These are phyloP conservation scores for Trachelus iudaicus DNA, from an alignment of 2,888 invertebrate genomes.

Conservation along the genomic window DNA sequence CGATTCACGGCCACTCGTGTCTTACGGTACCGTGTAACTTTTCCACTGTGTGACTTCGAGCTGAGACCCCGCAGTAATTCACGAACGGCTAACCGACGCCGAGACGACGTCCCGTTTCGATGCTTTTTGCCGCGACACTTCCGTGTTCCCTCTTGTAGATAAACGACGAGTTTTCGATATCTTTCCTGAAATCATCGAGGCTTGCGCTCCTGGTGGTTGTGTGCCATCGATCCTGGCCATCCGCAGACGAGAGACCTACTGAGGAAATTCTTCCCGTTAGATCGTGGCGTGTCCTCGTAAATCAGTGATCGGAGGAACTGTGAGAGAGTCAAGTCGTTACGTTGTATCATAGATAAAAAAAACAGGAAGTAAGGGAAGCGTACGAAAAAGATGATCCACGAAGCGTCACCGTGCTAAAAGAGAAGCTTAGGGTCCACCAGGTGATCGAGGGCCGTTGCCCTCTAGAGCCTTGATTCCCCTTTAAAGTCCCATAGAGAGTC, in stretches of 20 bases:
- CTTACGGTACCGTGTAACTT: background rate
- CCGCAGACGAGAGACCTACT: background rate
- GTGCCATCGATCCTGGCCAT: background rate
- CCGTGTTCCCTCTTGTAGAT: background rate
- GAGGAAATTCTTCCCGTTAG: slow-evolving; percentile 10
- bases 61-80: background rate
- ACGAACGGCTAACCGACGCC: background rate
- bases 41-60: background rate
- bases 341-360: background rate
- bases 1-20: background rate
- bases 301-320: background rate
- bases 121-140: background rate
- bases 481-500: slow-evolving; percentile 38
- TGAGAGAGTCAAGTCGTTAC: background rate
- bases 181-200: background rate
- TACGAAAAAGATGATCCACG: background rate
- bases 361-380: background rate
- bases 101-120: background rate
- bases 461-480: slow-evolving; percentile 30
- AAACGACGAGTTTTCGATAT: background rate
- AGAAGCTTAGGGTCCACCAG: slow-evolving; percentile 2
- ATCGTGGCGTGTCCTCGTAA: slow-evolving; percentile 6
- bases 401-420: background rate
- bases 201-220: background rate
- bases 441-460: slow-evolving; percentile 39